phyloP scores from a whole-genome alignment of 2,113 vertebrate genomes.

The Rousettus leschenaultii region DNA sequence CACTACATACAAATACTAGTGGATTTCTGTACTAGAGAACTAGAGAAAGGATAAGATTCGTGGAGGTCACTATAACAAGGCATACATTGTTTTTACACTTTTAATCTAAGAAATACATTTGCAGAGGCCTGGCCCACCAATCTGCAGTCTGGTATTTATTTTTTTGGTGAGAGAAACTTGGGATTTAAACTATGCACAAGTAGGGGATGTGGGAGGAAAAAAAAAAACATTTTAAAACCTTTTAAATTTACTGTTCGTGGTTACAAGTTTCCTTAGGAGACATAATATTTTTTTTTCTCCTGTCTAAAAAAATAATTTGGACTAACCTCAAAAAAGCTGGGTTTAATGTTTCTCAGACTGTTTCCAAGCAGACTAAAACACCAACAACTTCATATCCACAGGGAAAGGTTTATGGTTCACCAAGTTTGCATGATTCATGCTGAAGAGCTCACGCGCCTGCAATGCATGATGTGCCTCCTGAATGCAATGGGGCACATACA shows the following conservation, averaged over 20 bases:
- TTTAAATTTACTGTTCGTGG: constrained; percentile 72
- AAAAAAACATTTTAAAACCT: constrained; percentile 33
- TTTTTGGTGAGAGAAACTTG: constrained; percentile 47
- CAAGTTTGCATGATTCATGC: constrained; percentile 68
- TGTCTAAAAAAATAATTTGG: constrained; percentile 72
- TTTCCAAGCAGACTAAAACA: constrained; percentile 81
- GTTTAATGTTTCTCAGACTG: constrained; percentile 74
- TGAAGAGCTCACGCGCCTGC: not conserved
- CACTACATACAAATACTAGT: not conserved
- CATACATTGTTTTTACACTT: not conserved
- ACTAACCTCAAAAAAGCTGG: constrained; percentile 78
- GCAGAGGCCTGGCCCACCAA: not conserved
- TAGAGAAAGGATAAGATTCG: not conserved
- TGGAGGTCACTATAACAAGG: not conserved
- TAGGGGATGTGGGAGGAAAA: constrained; percentile 29
- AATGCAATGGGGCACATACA: not conserved
- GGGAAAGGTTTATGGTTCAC: constrained; percentile 74
- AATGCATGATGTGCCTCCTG: not conserved
- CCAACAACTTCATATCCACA: constrained; percentile 74
- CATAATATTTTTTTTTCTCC: constrained; percentile 66
- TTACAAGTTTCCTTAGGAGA: constrained; percentile 73
- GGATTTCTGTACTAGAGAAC: not conserved
- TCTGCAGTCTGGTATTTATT: not conserved
- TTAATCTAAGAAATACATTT: not conserved
- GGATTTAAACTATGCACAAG: constrained; percentile 50